These are phyloP conservation scores for Lepidonotus clava DNA, from an alignment of 2,888 invertebrate genomes.

Conservation along the genomic window DNA sequence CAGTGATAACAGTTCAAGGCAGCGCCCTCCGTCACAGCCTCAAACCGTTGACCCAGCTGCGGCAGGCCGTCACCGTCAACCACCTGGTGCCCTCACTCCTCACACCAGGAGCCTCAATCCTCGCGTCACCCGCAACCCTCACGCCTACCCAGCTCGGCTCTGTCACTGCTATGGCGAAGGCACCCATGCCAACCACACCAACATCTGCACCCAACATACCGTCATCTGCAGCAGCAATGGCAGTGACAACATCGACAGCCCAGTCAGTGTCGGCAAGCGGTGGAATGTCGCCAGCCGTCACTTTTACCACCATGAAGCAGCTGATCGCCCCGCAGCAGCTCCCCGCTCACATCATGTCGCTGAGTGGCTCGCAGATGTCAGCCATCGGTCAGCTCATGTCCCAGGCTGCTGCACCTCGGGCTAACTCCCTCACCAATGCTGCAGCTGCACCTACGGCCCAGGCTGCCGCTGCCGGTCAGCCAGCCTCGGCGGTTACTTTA, in stretches of 20 bases:
- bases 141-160: not conserved
- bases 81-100: conserved; percentile 29
- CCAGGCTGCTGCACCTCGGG: conserved; percentile 64
- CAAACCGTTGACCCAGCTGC: conserved; percentile 41
- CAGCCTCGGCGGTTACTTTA: not conserved
- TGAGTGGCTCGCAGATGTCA: conserved; percentile 35
- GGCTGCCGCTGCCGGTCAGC: not conserved
- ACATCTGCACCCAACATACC: not conserved
- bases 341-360: conserved; percentile 45
- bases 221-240: not conserved
- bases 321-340: conserved; percentile 17
- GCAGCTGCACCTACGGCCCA: not conserved
- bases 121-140: conserved; percentile 42
- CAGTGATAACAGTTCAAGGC: conserved; percentile 40
- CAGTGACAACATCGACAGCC: not conserved
- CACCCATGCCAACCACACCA: not conserved
- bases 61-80: conserved; percentile 50
- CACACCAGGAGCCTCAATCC: conserved; percentile 42
- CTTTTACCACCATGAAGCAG: conserved; percentile 43
- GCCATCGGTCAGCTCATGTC: conserved; percentile 56
- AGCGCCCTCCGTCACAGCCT: conserved; percentile 26
- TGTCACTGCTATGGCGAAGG: not conserved
- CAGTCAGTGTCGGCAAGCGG: not conserved
- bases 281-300: not conserved
- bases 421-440: not conserved